Evolutionary conservation across 2,797 vertebrate genomes (phyloP).

Genomic region (Oreochromis mossambicus): DNA sequence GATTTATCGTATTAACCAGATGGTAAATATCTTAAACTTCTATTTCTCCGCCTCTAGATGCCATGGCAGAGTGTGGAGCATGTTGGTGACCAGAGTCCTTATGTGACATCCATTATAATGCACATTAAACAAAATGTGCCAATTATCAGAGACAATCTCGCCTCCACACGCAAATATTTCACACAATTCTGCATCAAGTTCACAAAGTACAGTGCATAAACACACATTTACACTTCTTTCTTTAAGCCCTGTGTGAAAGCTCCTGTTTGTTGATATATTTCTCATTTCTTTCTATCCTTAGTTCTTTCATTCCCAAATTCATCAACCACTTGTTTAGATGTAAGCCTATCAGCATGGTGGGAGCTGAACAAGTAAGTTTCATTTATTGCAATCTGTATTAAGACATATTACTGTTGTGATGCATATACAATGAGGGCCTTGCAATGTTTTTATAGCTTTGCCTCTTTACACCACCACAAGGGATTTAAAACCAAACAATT

Average conservation of each 20-base stretch:
- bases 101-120: constrained; percentile 97
- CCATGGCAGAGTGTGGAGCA: constrained; percentile 99
- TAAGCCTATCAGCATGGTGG: constrained; percentile 99
- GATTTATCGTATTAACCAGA: background rate
- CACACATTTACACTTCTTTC: background rate
- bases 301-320: constrained; percentile 98
- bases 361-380: constrained; percentile 91
- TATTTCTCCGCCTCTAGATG: constrained; percentile 79
- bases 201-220: constrained; percentile 82
- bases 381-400: background rate
- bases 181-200: constrained; percentile 99
- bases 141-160: constrained; percentile 94
- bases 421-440: background rate
- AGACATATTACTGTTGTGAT: background rate
- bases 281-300: constrained; percentile 50
- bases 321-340: constrained; percentile 99
- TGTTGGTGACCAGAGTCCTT: constrained; percentile 97
- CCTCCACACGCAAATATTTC: constrained; percentile 97
- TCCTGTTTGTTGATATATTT: background rate
- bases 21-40: background rate
- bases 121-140: constrained; percentile 99
- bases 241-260: background rate
- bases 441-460: background rate
- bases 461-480: background rate
- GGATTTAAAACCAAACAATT: background rate